phyloP scores from a whole-genome alignment of 2,888 invertebrate genomes.

The Abrostola triplasia region DNA sequence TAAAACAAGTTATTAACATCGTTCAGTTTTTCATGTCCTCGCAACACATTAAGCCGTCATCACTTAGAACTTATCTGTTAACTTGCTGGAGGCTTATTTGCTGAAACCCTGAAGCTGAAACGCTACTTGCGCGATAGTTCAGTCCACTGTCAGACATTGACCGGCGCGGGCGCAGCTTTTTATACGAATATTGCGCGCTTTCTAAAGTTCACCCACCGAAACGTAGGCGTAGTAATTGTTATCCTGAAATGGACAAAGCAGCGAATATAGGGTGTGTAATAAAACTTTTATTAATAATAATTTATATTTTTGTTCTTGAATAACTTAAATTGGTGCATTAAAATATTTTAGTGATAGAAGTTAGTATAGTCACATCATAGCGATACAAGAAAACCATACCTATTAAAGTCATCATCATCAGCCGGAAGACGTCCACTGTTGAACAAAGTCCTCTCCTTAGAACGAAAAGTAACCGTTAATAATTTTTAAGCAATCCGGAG shows the following conservation, averaged over 20 bases:
- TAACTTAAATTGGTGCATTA: neutral
- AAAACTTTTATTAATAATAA: constrained; percentile 2
- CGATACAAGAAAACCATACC: too few relatives aligned
- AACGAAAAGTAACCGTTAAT: too few relatives aligned
- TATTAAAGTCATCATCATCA: too few relatives aligned
- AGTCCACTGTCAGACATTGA: constrained; percentile 63
- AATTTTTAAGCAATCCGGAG: too few relatives aligned
- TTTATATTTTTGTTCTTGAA: neutral
- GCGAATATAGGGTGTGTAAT: constrained; percentile 41
- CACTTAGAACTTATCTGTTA: constrained; percentile 60
- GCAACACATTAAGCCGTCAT: constrained; percentile 51
- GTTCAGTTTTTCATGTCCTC: constrained; percentile 42
- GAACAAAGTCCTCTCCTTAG: too few relatives aligned
- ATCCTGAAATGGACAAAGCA: constrained; percentile 29
- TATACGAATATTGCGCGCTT: constrained; percentile 34
- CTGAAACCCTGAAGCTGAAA: constrained; percentile 56
- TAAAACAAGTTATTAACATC: constrained; percentile 40
- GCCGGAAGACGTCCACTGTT: too few relatives aligned
- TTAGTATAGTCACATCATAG: too few relatives aligned
- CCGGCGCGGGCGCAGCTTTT: constrained; percentile 59
- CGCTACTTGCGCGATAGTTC: constrained; percentile 59
- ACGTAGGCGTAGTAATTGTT: constrained; percentile 3
- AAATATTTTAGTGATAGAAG: neutral
- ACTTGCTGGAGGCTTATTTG: constrained; percentile 60
- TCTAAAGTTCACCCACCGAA: constrained; percentile 24